Base-by-base conservation (phyloP, 2,888 invertebrate genomes). In the Nomada ferruginata region DNA sequence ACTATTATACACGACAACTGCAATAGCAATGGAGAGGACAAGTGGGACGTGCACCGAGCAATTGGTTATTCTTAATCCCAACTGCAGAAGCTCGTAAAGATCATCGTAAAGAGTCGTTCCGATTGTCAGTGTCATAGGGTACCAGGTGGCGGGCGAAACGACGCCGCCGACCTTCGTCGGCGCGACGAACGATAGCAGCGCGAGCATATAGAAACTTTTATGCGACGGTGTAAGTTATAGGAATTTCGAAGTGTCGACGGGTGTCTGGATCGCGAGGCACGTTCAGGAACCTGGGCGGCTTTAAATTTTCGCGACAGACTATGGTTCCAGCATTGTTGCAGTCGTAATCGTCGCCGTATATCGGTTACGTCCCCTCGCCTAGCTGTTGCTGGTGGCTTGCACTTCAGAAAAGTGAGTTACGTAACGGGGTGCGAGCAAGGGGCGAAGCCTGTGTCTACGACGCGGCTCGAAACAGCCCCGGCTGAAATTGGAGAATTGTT, bases 21-120 rank as follows among this genome's bases (percentile, higher is more conserved):
- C 42, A 82, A 82, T 79, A 76, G 76, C 75, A 57, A 70, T 42
- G 81, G 77, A 83, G 77, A 75, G 52, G 36, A 36, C 42, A 71
- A 82, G 80, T 36, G 63, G 70, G 74, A 70, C 63, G 63, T 59
- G 55, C 50, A 55, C 70, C 70, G 63, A 53, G 53, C 60, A 55
- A 68, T 53, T 64, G 15, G 42, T 59, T 36, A 70, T 80, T 80
- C 72, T 76, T 74, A 69, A 83, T 69, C 59, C 57, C 53, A 68
- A 65, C 53, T 52, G 47, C 26, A 42, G 61, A 13, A 23, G 15
- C 70, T 76, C 79, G 72, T 79, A 79, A 66, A 83, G 83, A 79
- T 76, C 55, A 60, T 71, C 82, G 36, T 7, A 5, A 36, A 36
- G 36, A 36, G 53, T 53, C 20, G n/a, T 69, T 57, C 23, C 66